A percentile compares a stretch with the other conserved stretches of the same genome.
These are phyloP conservation scores for Papilio gigon DNA, from an alignment of 2,888 invertebrate genomes.

Conservation along the genomic window DNA sequence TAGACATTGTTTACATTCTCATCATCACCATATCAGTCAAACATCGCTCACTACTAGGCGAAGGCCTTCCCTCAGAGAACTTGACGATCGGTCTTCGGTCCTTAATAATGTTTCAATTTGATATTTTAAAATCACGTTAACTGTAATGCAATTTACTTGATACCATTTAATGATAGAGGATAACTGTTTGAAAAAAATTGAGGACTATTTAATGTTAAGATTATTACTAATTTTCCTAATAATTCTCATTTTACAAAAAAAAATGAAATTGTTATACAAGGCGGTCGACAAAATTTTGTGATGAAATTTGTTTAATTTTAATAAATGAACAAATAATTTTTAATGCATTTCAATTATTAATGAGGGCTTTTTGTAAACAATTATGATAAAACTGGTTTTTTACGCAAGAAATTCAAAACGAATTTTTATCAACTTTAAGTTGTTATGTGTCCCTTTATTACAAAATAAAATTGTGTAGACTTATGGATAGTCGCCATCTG, in stretches of 20 bases:
- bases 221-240: too few species aligned
- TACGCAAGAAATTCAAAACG: neutral
- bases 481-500: conserved; percentile 19
- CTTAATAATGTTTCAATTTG: conserved; percentile 65
- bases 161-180: conserved; percentile 43
- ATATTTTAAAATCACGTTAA: conserved; percentile 69
- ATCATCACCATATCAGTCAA: too few species aligned
- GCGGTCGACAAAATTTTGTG: too few species aligned
- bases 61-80: too few species aligned
- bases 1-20: too few species aligned
- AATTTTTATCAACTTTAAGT: neutral
- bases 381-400: conserved; percentile 48
- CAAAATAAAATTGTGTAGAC: conserved; percentile 43
- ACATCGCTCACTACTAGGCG: too few species aligned
- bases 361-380: neutral
- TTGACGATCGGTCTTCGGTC: too few species aligned
- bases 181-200: neutral
- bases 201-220: neutral
- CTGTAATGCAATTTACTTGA: conserved; percentile 55
- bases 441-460: neutral
- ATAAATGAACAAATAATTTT: too few species aligned
- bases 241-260: too few species aligned
- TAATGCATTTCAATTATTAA: too few species aligned
- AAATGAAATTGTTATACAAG: too few species aligned
- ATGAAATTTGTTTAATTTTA: too few species aligned